phyloP scores from a whole-genome alignment of 1,140 invertebrate genomes.

The Macrocentrus cingulum region DNA sequence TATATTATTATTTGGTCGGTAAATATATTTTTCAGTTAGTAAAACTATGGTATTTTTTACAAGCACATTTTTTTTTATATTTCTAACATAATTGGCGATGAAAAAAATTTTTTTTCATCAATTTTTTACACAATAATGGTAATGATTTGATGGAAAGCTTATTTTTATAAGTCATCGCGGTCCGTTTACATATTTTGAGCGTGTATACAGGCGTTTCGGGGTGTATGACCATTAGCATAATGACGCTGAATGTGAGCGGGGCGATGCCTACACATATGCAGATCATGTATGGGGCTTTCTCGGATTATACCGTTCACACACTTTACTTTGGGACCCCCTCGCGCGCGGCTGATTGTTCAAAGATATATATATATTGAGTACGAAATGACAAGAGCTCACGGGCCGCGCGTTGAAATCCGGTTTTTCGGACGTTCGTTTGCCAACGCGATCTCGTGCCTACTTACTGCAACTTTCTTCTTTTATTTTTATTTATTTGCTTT shows the following conservation, averaged over 20 bases:
- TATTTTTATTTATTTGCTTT: constrained; percentile 7
- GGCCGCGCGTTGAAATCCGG: constrained; percentile 17
- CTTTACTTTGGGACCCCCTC: neutral
- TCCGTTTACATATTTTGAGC: neutral
- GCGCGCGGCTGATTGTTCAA: constrained; percentile 8
- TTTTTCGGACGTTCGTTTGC: constrained; percentile 22
- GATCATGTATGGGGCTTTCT: neutral
- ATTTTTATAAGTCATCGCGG: neutral
- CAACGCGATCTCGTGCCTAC: constrained; percentile 18
- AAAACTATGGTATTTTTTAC: too few species aligned
- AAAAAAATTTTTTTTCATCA: too few species aligned
- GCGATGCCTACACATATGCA: too few species aligned
- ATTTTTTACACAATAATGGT: too few species aligned
- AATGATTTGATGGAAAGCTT: too few species aligned
- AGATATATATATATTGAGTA: constrained; percentile 17
- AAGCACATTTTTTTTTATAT: too few species aligned
- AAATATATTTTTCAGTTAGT: too few species aligned
- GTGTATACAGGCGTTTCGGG: neutral
- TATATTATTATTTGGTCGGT: too few species aligned
- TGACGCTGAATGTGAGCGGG: neutral
- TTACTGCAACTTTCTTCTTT: neutral
- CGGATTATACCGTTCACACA: constrained; percentile 11
- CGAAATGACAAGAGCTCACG: constrained; percentile 12
- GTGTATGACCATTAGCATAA: constrained; percentile 11
- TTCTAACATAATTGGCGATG: too few species aligned